Conservation (phyloP, 2,888 invertebrate species). For the Lochmaea capreae region DNA sequence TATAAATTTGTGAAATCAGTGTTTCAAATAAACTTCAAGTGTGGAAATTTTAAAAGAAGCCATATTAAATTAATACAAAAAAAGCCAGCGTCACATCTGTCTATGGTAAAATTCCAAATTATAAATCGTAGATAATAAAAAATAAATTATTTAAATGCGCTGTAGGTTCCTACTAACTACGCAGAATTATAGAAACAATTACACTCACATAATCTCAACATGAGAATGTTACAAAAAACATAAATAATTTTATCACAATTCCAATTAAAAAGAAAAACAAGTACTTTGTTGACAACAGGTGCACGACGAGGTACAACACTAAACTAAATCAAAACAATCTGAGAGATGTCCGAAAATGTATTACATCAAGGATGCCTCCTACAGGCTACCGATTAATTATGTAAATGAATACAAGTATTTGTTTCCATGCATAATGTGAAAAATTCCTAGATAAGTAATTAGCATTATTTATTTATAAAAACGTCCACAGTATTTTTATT, state of each 20-base stretch:
- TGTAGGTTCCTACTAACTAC: not conserved
- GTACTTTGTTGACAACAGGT: slow-evolving; percentile 12
- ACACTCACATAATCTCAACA: slow-evolving; percentile 9
- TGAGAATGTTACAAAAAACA: not conserved
- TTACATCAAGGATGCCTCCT: slow-evolving; percentile 36
- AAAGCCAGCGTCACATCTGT: not conserved
- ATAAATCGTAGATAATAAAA: not conserved
- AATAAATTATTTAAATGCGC: not conserved
- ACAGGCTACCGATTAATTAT: slow-evolving; percentile 18
- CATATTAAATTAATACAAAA: not conserved
- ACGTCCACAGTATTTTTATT: not conserved
- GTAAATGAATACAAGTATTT: slow-evolving; percentile 12
- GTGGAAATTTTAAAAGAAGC: too few relatives aligned
- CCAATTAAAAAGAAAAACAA: slow-evolving; percentile 1
- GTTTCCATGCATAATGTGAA: not conserved
- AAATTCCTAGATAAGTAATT: not conserved
- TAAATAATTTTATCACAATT: not conserved
- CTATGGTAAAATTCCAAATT: not conserved
- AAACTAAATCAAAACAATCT: slow-evolving; percentile 19
- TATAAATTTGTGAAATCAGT: too few relatives aligned
- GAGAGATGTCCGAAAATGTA: slow-evolving; percentile 29
- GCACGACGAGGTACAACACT: not conserved
- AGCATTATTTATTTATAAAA: not conserved
- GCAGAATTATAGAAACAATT: not conserved
- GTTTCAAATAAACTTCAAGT: too few relatives aligned